Evolutionary conservation across 92 coral and sea anemone genomes (phyloP).

Genomic region (Epizoanthus ramosus): DNA sequence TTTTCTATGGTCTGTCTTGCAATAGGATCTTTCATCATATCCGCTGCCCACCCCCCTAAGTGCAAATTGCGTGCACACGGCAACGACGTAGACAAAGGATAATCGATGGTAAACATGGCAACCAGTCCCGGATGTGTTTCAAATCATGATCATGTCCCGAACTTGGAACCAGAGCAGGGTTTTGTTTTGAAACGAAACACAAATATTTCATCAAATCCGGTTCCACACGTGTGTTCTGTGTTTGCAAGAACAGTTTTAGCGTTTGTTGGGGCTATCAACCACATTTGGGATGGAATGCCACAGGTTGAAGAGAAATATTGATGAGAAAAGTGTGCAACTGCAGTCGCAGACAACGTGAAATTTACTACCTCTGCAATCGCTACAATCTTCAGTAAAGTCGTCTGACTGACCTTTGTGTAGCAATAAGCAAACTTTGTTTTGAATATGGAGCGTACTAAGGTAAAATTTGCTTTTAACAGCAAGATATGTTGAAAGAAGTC

Average conservation of each 20-base stretch:
- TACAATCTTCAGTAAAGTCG: too few species aligned
- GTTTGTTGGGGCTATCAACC: not conserved
- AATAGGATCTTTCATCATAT: not conserved
- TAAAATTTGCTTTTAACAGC: not conserved
- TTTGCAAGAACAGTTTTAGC: not conserved
- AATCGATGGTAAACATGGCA: slow-evolving; percentile 77
- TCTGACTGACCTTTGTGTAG: not conserved
- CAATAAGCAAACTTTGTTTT: not conserved
- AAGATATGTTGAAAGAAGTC: not conserved
- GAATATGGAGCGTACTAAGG: slow-evolving; percentile 37
- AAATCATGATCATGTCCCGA: slow-evolving; percentile 13
- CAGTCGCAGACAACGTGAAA: too few species aligned
- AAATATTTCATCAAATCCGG: slow-evolving; percentile 32
- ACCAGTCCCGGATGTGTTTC: slow-evolving; percentile 83
- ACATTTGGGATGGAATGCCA: slow-evolving; percentile 21
- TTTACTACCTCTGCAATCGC: too few species aligned
- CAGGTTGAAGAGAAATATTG: not conserved
- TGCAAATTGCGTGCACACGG: slow-evolving; percentile 49
- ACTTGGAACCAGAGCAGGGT: not conserved
- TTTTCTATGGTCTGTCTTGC: too few species aligned
- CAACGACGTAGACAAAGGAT: slow-evolving; percentile 84
- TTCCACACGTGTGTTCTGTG: not conserved
- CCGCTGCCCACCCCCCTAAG: slow-evolving; percentile 40
- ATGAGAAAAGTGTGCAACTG: too few species aligned
- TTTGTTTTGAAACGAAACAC: slow-evolving; percentile 45